These are phyloP conservation scores for Periophthalmodon schlosseri DNA, from an alignment of 2,113 vertebrate species.

Conservation along the genomic window DNA sequence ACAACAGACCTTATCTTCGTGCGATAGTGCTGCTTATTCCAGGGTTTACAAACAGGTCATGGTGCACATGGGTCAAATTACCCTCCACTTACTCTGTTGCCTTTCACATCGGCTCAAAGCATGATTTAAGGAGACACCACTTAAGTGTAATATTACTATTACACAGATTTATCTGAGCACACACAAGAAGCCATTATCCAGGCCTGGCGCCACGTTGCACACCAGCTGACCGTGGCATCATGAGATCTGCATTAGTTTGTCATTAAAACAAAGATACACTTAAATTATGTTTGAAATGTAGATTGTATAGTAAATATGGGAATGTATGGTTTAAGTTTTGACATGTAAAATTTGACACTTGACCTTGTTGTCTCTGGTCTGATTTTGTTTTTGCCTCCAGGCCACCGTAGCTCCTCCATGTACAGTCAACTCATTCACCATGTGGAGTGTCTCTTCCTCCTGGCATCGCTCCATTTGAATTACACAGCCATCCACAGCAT, in stretches of 20 bases:
- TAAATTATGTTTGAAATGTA: neutral
- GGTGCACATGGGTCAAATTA: constrained; percentile 35
- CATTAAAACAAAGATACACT: constrained; percentile 24
- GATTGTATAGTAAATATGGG: neutral
- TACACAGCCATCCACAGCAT: constrained; percentile 40
- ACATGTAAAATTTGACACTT: constrained; percentile 39
- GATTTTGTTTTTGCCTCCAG: constrained; percentile 61
- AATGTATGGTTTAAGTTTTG: constrained; percentile 6
- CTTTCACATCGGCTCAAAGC: constrained; percentile 40
- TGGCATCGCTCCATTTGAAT: constrained; percentile 55
- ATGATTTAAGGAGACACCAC: constrained; percentile 42
- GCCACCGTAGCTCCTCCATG: constrained; percentile 46
- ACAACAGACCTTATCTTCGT: constrained; percentile 22
- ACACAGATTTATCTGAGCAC: constrained; percentile 50
- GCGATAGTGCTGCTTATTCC: constrained; percentile 29
- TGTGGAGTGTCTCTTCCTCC: constrained; percentile 55
- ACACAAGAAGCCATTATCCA: constrained; percentile 49
- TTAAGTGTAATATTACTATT: constrained; percentile 46
- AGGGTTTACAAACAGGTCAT: constrained; percentile 16
- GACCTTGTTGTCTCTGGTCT: constrained; percentile 58
- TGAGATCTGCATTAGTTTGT: constrained; percentile 58
- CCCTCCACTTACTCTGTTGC: constrained; percentile 18
- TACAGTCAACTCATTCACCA: constrained; percentile 58
- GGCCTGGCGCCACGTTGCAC: constrained; percentile 51
- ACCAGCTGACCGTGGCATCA: constrained; percentile 59